A percentile compares a stretch with the other conserved stretches of the same genome.
Conservation (phyloP, 2,797 vertebrate genomes). For the Etheostoma nigrum region DNA sequence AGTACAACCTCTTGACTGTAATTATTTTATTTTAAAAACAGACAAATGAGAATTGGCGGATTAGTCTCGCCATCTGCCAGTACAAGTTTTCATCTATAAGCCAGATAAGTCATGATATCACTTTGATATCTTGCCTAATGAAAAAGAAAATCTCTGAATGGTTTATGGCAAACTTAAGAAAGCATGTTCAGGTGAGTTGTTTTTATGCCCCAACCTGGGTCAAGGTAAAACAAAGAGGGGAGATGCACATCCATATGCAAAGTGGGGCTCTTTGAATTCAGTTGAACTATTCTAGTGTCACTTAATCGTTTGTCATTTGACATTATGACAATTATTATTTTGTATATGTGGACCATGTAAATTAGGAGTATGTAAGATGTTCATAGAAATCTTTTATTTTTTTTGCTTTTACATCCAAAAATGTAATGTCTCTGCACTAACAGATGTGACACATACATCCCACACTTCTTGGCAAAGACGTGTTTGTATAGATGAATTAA, state of each 20-base stretch:
- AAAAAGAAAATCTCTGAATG: neutral
- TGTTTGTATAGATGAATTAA: neutral
- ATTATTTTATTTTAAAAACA: neutral
- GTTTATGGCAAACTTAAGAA: neutral
- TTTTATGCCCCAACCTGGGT: neutral
- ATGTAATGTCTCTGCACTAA: too few species aligned
- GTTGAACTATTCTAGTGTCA: neutral
- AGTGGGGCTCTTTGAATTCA: neutral
- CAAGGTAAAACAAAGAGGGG: neutral
- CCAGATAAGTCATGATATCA: neutral
- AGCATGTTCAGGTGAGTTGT: neutral
- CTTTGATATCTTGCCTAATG: neutral
- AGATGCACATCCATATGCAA: neutral
- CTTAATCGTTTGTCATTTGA: neutral
- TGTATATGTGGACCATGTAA: neutral
- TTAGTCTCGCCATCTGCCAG: neutral
- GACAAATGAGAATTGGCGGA: neutral
- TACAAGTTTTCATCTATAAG: neutral
- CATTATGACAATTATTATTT: neutral
- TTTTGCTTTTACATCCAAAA: neutral
- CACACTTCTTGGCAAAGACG: too few species aligned
- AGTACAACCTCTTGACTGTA: neutral
- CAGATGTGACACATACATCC: too few species aligned
- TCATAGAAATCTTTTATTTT: neutral
- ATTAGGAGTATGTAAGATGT: neutral